Evolutionary conservation across 2,113 vertebrate genomes (phyloP).

Genomic region (Corythoichthys haematopterus): DNA sequence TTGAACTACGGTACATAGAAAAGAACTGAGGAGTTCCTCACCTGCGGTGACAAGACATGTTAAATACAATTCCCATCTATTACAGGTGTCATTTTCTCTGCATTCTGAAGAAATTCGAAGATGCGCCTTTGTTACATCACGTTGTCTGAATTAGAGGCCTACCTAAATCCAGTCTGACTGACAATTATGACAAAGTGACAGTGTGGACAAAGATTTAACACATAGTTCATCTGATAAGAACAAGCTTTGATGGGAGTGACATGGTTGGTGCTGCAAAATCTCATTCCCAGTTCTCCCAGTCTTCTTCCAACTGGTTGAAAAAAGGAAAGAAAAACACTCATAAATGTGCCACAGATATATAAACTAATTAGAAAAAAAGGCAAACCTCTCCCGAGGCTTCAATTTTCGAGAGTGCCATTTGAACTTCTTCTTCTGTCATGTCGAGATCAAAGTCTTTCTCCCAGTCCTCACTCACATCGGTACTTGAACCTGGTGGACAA

Average conservation of each 20-base stretch:
- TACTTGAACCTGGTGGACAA: constrained; percentile 83
- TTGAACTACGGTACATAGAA: constrained; percentile 49
- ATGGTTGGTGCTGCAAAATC: constrained; percentile 23
- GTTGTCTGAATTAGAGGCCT: constrained; percentile 17
- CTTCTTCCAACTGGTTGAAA: constrained; percentile 83
- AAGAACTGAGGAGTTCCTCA: constrained; percentile 17
- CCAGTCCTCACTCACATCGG: constrained; percentile 97
- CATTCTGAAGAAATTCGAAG: constrained; percentile 30
- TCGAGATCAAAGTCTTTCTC: constrained; percentile 98
- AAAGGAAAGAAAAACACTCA: not conserved
- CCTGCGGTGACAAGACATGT: constrained; percentile 25
- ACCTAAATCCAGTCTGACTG: constrained; percentile 39
- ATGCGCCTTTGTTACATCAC: constrained; percentile 22
- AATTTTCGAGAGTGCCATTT: constrained; percentile 86
- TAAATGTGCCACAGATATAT: not conserved
- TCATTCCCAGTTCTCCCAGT: constrained; percentile 98
- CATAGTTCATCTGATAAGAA: constrained; percentile 60
- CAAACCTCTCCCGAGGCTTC: constrained; percentile 82
- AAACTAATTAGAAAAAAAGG: not conserved
- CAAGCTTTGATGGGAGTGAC: constrained; percentile 42
- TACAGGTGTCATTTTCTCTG: constrained; percentile 29
- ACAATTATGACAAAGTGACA: constrained; percentile 64
- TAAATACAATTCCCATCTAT: constrained; percentile 21
- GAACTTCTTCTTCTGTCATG: constrained; percentile 98
- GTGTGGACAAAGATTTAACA: constrained; percentile 66